Conservation (phyloP, 2,888 invertebrate species). For the Trichogramma dendrolimi region DNA sequence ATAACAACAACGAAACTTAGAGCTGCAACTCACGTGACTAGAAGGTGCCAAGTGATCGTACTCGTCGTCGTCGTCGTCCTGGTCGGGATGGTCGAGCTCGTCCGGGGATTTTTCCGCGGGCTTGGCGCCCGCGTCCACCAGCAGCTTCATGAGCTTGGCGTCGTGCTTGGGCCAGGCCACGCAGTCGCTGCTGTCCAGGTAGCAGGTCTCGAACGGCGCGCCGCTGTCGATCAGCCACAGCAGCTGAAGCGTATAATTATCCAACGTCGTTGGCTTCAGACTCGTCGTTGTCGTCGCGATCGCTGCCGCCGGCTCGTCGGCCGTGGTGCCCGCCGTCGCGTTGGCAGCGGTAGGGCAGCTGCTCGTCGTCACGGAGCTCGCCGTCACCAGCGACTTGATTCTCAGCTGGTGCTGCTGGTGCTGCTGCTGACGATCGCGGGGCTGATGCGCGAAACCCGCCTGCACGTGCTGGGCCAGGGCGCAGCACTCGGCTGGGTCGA, state of each 20-base stretch:
- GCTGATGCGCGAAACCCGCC: conserved; percentile 33
- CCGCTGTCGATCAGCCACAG: conserved; percentile 75
- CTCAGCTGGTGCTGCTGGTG: conserved; percentile 13
- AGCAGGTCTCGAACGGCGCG: conserved; percentile 45
- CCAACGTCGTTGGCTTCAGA: conserved; percentile 35
- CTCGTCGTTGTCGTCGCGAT: conserved; percentile 34
- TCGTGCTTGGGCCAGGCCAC: conserved; percentile 56
- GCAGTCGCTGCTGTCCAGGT: conserved; percentile 47
- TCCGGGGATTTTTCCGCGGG: conserved; percentile 50
- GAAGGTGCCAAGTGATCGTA: conserved; percentile 48
- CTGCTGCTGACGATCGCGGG: conserved; percentile 6
- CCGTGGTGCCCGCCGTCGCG: conserved; percentile 1
- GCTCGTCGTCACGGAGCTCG: neutral
- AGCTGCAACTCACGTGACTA: conserved; percentile 46
- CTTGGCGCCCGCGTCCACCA: conserved; percentile 72
- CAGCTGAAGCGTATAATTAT: conserved; percentile 66
- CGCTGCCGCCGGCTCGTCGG: neutral
- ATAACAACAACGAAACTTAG: neutral
- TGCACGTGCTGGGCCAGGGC: conserved; percentile 58
- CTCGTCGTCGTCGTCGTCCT: conserved; percentile 26
- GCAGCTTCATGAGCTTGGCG: conserved; percentile 65
- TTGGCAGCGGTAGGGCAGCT: neutral
- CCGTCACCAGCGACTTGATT: neutral
- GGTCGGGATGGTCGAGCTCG: conserved; percentile 46
- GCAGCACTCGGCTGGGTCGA: conserved; percentile 72